Base-by-base conservation (phyloP, 2,113 vertebrate genomes). In the Meriones unguiculatus region DNA sequence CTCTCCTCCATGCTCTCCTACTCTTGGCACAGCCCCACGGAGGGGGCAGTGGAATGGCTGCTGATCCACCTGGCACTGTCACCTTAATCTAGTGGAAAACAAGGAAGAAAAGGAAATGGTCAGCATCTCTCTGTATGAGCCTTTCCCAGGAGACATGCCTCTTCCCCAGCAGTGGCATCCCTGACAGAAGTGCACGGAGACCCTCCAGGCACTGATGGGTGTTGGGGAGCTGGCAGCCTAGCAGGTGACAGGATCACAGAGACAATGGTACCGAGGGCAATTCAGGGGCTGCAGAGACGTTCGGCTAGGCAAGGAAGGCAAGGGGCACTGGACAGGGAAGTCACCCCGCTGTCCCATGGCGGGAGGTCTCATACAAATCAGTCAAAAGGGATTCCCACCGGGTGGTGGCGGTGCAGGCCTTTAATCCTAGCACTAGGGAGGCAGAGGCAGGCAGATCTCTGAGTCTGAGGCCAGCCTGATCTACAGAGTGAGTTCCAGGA, bases 1-100 rank as follows among this genome's bases (percentile, higher is more conserved):
- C 97, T 97, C 32, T 98, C 98, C 89, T 99, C 99, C 99, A 99
- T 99, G 95, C 91, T 98, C 97, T 96, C 95, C 89, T 90, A 59
- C 88, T 95, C 97, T 41, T 18, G 35, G 97, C 59, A 77, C 85
- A 93, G 73, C 97, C 93, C 97, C 3, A 14, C 62, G 50, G 38
- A 65, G 50, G 24, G 84, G 86, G 90, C 69, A 1, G 88, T 38
- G 76, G 85, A 64, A 52, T 25, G 81, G 81, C 72, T n/a, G 77
- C 7, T 4, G 92, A 72, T 97, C 98, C 97, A 96, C 97, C 92
- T 80, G 94, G 96, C 81, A 73, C 97, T 92, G 94, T 97, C 93
- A 98, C 84, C 77, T 98, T 97, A 98, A 98, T 91, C 98, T 99
- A 41, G 2, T 2, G 82, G 94, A 97, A 98, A 97, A 90, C 94